Evolutionary conservation across 2,888 invertebrate species (phyloP).

Genomic region (Scelioninae gen. 2): DNA sequence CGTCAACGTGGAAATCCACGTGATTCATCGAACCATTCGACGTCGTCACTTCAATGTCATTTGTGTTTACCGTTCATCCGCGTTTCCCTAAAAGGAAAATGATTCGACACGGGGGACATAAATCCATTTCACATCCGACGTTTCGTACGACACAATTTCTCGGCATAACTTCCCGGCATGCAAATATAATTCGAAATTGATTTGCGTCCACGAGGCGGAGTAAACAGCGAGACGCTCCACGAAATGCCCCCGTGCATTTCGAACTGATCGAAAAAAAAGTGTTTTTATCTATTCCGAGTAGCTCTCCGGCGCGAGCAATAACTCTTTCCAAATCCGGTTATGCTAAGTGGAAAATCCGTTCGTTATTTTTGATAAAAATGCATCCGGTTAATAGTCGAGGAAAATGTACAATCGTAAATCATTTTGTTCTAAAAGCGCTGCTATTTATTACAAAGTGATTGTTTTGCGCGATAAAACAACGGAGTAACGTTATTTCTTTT

Average conservation of each 20-base stretch:
- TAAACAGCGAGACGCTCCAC: not conserved
- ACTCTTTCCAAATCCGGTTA: conserved; percentile 42
- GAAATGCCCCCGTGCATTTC: conserved; percentile 14
- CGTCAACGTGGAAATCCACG: conserved; percentile 16
- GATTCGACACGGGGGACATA: conserved; percentile 50
- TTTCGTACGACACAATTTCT: conserved; percentile 42
- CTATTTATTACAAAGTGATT: conserved; percentile 45
- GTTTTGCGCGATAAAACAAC: conserved; percentile 44
- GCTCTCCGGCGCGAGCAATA: conserved; percentile 15
- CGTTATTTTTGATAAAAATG: conserved; percentile 35
- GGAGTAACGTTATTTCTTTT: conserved; percentile 30
- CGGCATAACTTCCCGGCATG: conserved; percentile 4
- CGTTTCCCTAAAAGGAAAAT: conserved; percentile 51
- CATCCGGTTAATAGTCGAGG: conserved; percentile 31
- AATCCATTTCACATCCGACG: conserved; percentile 51
- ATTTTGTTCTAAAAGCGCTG: conserved; percentile 35
- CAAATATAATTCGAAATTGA: conserved; percentile 1
- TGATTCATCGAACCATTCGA: conserved; percentile 52
- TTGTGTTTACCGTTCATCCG: conserved; percentile 50
- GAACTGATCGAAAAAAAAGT: conserved; percentile 32
- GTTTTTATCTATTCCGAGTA: conserved; percentile 18
- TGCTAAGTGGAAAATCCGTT: conserved; percentile 46
- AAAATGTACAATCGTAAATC: conserved; percentile 34
- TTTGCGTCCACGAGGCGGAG: not conserved
- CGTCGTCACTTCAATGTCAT: conserved; percentile 54